phyloP scores from a whole-genome alignment of 2,797 vertebrate genomes.

The Notoglanidium macrostoma region DNA sequence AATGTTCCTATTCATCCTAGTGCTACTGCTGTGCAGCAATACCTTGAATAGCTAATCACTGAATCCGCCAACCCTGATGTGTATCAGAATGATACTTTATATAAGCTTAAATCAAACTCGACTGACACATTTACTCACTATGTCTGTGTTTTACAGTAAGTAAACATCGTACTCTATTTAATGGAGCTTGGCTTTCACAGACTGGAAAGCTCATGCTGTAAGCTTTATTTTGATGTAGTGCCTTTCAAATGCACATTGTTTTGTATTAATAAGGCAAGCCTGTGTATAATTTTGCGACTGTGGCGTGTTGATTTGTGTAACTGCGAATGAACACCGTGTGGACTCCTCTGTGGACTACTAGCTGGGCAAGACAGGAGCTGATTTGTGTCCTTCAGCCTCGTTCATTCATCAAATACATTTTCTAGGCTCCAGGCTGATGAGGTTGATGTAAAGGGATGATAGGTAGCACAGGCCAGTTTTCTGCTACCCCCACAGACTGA shows the following conservation, averaged over 20 bases:
- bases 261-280: constrained; percentile 54
- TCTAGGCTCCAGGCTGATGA: constrained; percentile 27
- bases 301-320: constrained; percentile 59
- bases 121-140: constrained; percentile 3
- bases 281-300: constrained; percentile 54
- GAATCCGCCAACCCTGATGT: neutral
- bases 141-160: constrained; percentile 11
- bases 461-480: constrained; percentile 18
- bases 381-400: neutral
- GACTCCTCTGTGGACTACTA: constrained; percentile 19
- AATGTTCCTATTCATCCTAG: neutral
- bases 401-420: constrained; percentile 32
- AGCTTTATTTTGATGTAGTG: constrained; percentile 46
- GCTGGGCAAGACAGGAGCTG: constrained; percentile 13
- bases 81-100: neutral
- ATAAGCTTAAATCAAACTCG: constrained; percentile 17
- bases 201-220: neutral
- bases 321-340: constrained; percentile 55
- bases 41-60: neutral
- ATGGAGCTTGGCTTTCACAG: constrained; percentile 28
- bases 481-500: constrained; percentile 21
- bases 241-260: constrained; percentile 51
- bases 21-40: neutral
- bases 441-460: constrained; percentile 14
- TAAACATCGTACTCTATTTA: neutral